Percentiles rank a stretch among this genome's conserved stretches.
These are phyloP conservation scores for Gadopsis bispinosus DNA, from an alignment of 2,797 vertebrate genomes.

Conservation along the genomic window DNA sequence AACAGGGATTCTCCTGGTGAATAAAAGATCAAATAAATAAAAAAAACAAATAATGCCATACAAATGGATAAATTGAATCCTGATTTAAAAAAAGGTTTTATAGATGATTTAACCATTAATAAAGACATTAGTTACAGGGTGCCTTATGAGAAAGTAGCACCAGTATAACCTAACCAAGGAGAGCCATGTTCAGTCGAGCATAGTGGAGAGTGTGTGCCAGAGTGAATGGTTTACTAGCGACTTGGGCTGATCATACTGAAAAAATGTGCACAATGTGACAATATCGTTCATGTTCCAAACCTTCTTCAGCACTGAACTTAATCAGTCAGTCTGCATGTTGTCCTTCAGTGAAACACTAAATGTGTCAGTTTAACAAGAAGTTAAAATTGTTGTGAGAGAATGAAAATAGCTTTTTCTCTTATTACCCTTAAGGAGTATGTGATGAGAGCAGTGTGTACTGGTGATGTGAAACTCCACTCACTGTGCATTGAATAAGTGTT, in stretches of 20 bases:
- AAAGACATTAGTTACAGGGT: not conserved
- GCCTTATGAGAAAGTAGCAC: not conserved
- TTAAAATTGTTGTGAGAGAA: constrained; percentile 5
- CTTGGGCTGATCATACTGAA: not conserved
- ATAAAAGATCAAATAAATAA: no score
- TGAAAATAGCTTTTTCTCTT: constrained; percentile 48
- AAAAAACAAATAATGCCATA: not conserved
- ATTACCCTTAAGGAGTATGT: constrained; percentile 10
- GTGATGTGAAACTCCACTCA: constrained; percentile 44
- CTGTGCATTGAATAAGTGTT: constrained; percentile 64
- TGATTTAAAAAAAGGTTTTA: not conserved
- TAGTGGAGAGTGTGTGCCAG: not conserved
- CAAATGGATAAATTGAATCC: not conserved
- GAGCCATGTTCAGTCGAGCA: not conserved
- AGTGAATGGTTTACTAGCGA: not conserved
- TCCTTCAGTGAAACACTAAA: constrained; percentile 24
- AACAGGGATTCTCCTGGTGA: not conserved
- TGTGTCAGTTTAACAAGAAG: constrained; percentile 20
- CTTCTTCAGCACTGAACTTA: not conserved
- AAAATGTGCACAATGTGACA: not conserved
- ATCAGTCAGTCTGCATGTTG: constrained; percentile 25
- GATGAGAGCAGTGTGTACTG: constrained; percentile 28
- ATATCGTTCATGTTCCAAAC: constrained; percentile 4
- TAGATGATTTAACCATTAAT: not conserved
- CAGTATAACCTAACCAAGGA: not conserved